Evolutionary conservation across 2,888 invertebrate species (phyloP), one percentile per base, ranked within the genome.

Genomic region (Tanytarsus gracilentus): DNA sequence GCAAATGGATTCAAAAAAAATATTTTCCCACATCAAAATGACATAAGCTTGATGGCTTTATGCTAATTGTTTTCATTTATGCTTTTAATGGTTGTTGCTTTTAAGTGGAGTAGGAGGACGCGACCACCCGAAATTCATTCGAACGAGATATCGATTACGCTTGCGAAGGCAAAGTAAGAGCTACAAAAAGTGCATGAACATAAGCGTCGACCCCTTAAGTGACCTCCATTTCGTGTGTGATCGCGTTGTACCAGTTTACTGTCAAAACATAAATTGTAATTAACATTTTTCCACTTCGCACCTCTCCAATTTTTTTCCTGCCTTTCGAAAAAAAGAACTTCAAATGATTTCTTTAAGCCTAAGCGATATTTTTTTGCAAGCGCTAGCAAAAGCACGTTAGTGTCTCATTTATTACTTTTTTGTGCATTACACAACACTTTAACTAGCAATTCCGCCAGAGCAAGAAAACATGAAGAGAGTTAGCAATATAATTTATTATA

Each of bases 261-360:
- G 44, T 58, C 58, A 27, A 44, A 58, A 58, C 23, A 58, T 58
- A 58, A 58, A 58, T 58, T 58, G 48, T 58, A 58, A 58, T 58
- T 58, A 58, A 58, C 58, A 58, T 44, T 44, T 44, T 44, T 44
- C 44, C 21, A 44, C 44, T 11, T 44, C 44, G 9, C 44, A 44
- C 44, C 36, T 36, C 16, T 36, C 16, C n/a, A 36, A 14, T 36
- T 16, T 36, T 36, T 36, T 36, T 36, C 36, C 36, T 36, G n/a
- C 16, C 14, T 36, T 44, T 44, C 44, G 44, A 44, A 18, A 23
- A 9, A 18, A 44, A 44, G 23, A 11, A 16, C 11, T 44, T 44
- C 21, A 33, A n/a, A 14, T 36, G n/a, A 36, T 16, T 36, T 36
- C 36, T 36, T 36, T 36, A n/a, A n/a, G n/a, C n/a, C n/a, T n/a